Evolutionary conservation across 2,888 invertebrate genomes (phyloP), one percentile per base, ranked within the genome.

Genomic region (Carpatolechia fugitivella): DNA sequence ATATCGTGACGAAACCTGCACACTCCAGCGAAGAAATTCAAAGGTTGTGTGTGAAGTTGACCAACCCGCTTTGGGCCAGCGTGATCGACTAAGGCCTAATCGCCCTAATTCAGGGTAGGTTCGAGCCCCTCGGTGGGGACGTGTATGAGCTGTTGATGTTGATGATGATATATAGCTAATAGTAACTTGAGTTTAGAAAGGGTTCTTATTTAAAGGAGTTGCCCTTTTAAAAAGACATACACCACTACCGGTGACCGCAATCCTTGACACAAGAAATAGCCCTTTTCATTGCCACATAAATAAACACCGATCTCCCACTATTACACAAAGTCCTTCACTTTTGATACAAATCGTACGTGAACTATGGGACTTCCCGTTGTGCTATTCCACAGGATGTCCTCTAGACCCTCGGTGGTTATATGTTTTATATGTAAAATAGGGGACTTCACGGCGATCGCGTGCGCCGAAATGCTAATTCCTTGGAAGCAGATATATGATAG

Each of bases 381-480:
- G 16, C 29, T 29, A 29, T 44, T 31, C 16, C 10, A 13, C 31
- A 47, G 30, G 31, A 47, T 11, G 5, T 47, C 31, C 30, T 10
- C 16, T 35, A 49, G 49, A 10, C 49, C 35, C 49, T 16, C 16
- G 13, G 1, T n/a, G 7, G 14, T 36, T 18, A 13, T 36, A 49
- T 33, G 20, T 49, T 13, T 49, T 20, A 2, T 49, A 49, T 49
- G 49, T 13, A 20, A 35, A 49, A n/a, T 14, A 24, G 14, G 49
- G 49, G 49, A 31, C 49, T 20, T 49, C 6, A 7, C 16, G 31
- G 1, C 3, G 1, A 47, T 78, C 51, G 78, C 78, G 77, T 78
- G 78, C 40, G 24, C 0, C 11, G 41, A 53, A 60, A 78, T 78
- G 77, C 68, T 69, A 78, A 78, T 75, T 30, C 3, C 14, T 11